Evolutionary conservation across 2,888 invertebrate genomes (phyloP), one percentile per base, ranked within the genome.

Genomic region (Acrobasis suavella): DNA sequence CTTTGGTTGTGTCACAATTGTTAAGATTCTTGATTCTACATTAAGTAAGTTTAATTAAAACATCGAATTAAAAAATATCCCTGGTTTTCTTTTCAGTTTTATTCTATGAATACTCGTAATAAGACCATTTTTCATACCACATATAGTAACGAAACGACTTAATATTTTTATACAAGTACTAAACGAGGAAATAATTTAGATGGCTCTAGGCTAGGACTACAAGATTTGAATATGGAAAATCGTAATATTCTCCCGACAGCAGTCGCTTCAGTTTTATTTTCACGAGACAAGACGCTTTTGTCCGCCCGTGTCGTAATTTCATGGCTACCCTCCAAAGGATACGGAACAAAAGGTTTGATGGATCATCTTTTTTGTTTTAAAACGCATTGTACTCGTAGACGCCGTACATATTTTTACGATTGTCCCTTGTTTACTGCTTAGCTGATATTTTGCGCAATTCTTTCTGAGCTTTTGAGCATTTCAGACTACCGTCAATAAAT

Each of bases 181-280:
- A 22, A 32, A 32, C 32, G 5, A 32, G 32, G 5, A 32, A 32
- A 32, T 3, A 32, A 32, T 7, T 32, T 2, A 32, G 8, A 32
- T 32, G 51, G 55, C 62, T 63, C 60, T 52, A 22, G 38, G 62
- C 60, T 52, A 22, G 38, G 62, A 16, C 64, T 63, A 66, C 63
- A 70, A 73, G 69, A 76, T 80, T 79, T 76, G 76, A 81, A 81
- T 80, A 77, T 74, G 73, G 74, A 81, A 81, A 76, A 77, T 75
- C 73, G 72, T 69, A 75, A 76, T 78, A 76, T 77, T 76, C 69
- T 65, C 68, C 66, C 63, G 62, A 63, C 65, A 65, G 69, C 65
- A 65, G 69, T 65, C 65, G 61, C 63, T 69, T 58, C 65, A 66
- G 69, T 75, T 80, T 80, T 78, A 80, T 80, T 81, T 82, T 72